Percentiles rank a stretch among this genome's conserved stretches.
phyloP scores from a whole-genome alignment of 2,113 vertebrate species.

The Mesitornis unicolor region DNA sequence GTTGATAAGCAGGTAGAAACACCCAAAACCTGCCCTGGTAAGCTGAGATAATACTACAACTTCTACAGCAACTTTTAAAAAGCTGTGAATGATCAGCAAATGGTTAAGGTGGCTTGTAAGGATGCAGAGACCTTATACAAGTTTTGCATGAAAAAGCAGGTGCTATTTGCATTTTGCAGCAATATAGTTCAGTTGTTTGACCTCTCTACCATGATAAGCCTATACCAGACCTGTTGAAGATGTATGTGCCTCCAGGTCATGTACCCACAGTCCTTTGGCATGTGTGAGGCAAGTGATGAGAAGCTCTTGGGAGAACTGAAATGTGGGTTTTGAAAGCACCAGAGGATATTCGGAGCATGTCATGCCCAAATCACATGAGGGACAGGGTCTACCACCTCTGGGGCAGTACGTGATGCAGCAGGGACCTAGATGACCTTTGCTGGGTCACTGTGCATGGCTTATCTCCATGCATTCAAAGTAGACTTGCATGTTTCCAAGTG shows the following conservation, averaged over 20 bases:
- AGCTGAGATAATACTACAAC: not conserved
- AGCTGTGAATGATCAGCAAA: not conserved
- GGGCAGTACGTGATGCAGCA: fast-evolving
- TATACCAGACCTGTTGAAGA: not conserved
- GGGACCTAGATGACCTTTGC: not conserved
- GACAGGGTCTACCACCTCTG: not conserved
- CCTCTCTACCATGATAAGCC: not conserved
- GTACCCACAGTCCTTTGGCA: not conserved
- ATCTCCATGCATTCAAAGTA: not conserved
- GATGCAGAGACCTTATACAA: not conserved
- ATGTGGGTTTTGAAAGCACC: not conserved
- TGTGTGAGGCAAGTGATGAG: fast-evolving
- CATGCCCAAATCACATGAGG: fast-evolving
- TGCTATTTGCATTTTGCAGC: not conserved
- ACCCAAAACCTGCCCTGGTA: not conserved
- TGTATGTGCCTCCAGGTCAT: not conserved
- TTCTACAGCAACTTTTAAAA: not conserved
- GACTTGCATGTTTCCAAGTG: fast-evolving
- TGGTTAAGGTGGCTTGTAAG: not conserved
- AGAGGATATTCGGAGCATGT: not conserved
- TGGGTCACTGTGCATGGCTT: not conserved
- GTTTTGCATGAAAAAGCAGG: not conserved
- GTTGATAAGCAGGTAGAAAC: not conserved
- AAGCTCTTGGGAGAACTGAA: not conserved
- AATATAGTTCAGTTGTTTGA: not conserved